phyloP scores from a whole-genome alignment of 1,140 invertebrate species.

The Acromyrmex charruanus region DNA sequence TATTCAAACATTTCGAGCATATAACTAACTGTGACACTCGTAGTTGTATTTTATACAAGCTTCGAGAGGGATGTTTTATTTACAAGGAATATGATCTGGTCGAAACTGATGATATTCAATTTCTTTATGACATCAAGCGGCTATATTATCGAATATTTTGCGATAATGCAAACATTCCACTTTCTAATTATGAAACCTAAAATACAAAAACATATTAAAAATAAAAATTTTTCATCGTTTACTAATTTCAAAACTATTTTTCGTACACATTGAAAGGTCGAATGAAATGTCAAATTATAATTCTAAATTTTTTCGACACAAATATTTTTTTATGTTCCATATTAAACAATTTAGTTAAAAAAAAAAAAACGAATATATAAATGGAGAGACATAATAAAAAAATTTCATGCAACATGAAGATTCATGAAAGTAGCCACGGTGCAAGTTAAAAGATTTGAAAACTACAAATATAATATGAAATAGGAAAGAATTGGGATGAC shows the following conservation, averaged over 20 bases:
- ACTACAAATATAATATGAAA: slow-evolving; percentile 22
- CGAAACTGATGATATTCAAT: slow-evolving; percentile 55
- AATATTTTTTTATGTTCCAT: not conserved
- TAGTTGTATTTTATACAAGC: slow-evolving; percentile 65
- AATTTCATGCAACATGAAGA: slow-evolving; percentile 42
- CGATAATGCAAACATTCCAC: slow-evolving; percentile 36
- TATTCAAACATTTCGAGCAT: slow-evolving; percentile 70
- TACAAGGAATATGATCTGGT: slow-evolving; percentile 63
- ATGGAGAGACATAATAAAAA: not conserved
- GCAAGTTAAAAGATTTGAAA: slow-evolving; percentile 21
- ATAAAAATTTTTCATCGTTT: not conserved
- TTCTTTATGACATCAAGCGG: slow-evolving; percentile 18
- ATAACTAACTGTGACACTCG: slow-evolving; percentile 66
- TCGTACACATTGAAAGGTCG: not conserved
- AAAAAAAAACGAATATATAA: not conserved
- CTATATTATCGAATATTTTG: slow-evolving; percentile 37
- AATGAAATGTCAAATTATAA: not conserved
- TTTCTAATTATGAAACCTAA: slow-evolving; percentile 34
- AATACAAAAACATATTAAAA: not conserved
- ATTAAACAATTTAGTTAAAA: not conserved
- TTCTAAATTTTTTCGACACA: not conserved
- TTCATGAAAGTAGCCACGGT: slow-evolving; percentile 38
- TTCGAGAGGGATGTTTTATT: slow-evolving; percentile 61
- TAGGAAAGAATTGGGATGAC: slow-evolving; percentile 18
- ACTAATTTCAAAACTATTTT: not conserved